Base-by-base conservation (phyloP, 1,140 invertebrate species). In the Palaemon carinicauda region DNA sequence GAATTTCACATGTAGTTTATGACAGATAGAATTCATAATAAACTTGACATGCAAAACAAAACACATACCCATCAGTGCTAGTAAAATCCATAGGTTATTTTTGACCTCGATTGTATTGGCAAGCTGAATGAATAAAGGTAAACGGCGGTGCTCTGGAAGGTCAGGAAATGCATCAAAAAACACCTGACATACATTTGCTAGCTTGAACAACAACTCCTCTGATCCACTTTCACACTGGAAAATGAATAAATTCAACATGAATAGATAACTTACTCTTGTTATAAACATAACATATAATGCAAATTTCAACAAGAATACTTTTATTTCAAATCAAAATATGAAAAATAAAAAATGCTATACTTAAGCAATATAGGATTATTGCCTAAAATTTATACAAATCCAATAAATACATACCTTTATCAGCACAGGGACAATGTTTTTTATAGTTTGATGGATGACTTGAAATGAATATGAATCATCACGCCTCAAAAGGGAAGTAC, bases 391-490 rank as follows among this genome's bases (percentile, higher is more conserved):
- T 41, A 41, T 7, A 41, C 41, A 41, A 1, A 41, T 5, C 41
- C 15, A 33, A 27, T 10, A 9, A 31, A 51, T 27, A 86, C 90
- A 90, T 75, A 92, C 92, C 79, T 92, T 91, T 19, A 96, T 94
- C 29, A 98, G 92, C 73, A 96, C 95, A 0, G 97, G 97, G 80
- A 99, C 94, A 27, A 99, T 94, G 0, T 95, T 97, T 90, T 98
- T 96, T 33, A 98, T 95, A 19, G 97, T 97, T 91, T 96, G 96
- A 0, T 94, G 94, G 73, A 98, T 98, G 10, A 98, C 96, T 91
- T 98, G 96, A 90, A 98, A 97, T 89, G 96, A 98, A 91, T 98
- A 98, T 0, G 95, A 94, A 91, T 98, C 97, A 91, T 99, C 97
- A 89, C 97, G 97, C 21, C 97, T 93, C 0, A 98, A 91, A 27